Evolutionary conservation across 64 coral and sea anemone genomes (phyloP), one percentile per base, ranked within the genome.

Genomic region (Stichodactyla mertensii): DNA sequence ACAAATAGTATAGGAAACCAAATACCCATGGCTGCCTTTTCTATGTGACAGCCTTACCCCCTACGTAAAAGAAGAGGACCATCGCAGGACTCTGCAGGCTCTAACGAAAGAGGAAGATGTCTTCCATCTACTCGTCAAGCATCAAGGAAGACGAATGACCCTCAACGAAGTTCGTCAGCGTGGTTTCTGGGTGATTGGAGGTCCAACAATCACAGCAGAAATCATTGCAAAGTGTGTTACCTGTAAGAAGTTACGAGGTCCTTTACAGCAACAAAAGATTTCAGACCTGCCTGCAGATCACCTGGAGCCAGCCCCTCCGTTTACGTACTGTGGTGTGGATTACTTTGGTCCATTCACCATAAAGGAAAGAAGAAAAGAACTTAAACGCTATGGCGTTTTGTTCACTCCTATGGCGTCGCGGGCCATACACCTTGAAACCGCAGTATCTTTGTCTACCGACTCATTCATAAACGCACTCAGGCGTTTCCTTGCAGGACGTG

Each of bases 401-500:
- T 90, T 90, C 61, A 45, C 36, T 45, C 3, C 1, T 45, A 45
- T 2, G 36, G 36, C 36, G 1, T 45, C 36, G 36, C 36, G 66
- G 51, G 89, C 89, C 54, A 78, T 90, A 71, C 89, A 90, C 56
- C 27, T 90, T 45, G 89, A 85, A 61, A 82, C 84, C 11, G 52
- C 89, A 6, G 24, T 85, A 52, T 51, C 62, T 62, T 57, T 90
- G n/a, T 82, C 84, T 11, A 82, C 22, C 19, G 13, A 82, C 4
- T 82, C 79, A 9, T 82, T 52, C 19, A 82, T 82, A n/a, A 82
- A 82, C 26, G 79, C 54, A 19, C 79, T 36, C 6, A 19, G 79
- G 6, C 26, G 6, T 31, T 82, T 82, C 79, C 16, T 82, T 9
- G 16, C 18, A 19, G 28, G 9, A 55, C 22, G 79, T 10, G 79